Base-by-base conservation (phyloP, 2,888 invertebrate genomes). In the Drosophila mercatorum region DNA sequence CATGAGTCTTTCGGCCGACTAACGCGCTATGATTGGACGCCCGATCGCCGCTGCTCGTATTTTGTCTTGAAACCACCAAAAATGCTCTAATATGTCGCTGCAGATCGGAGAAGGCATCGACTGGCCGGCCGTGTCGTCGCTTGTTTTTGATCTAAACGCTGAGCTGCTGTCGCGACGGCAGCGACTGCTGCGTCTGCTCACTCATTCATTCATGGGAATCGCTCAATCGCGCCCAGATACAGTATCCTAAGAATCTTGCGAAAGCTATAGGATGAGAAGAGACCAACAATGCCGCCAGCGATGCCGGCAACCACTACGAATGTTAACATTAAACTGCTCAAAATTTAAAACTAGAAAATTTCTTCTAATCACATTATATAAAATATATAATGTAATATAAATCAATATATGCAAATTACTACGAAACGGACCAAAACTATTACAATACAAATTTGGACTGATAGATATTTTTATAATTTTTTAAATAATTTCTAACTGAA, bases 1-100 rank as follows among this genome's bases (percentile, higher is more conserved):
- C 57, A 91, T 90, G 90, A 91, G 79, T 90, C 74, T 81, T 72
- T 8, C 52, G 12, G 10, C 12, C 36, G 38, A 31, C 31, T 40
- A 49, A 31, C 56, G 49, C 71, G 49, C 71, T 51, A 55, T 56
- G 64, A 62, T 72, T 64, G 58, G 58, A 40, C 58, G 17, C 26
- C 12, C 31, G 38, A 57, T 43, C 34, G 7, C 7, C 49, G 49
- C 26, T 7, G 51, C 43, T 52, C 51, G 17, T 7, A 57, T 22
- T 43, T 43, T 14, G 14, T 46, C 67, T 77, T 72, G 66, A 64
- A 68, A 68, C 62, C 68, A 40, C 59, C 31, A 17, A 38, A 55
- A 28, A 31, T 17, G 40, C 7, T 26, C 38, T 14, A 6, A 40
- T n/a, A 8, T n/a, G 61, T 57, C 67, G 62, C 28, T 26, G 41